Percentiles rank a stretch among this genome's conserved stretches.
These are phyloP conservation scores for Julus scandinavius DNA, from an alignment of 2,888 invertebrate species.

Conservation along the genomic window DNA sequence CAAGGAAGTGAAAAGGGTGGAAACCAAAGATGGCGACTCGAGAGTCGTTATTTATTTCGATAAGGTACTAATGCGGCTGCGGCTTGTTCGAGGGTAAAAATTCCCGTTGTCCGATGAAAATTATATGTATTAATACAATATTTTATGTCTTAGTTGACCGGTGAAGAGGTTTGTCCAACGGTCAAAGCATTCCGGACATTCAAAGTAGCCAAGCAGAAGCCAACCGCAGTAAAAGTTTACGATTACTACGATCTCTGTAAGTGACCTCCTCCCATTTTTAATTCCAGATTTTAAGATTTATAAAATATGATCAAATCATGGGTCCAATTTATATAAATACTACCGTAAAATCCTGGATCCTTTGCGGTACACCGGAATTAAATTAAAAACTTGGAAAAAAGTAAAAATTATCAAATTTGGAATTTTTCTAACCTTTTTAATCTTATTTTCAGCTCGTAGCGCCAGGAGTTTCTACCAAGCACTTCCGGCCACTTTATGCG, in stretches of 20 bases:
- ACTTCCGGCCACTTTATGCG: conserved; percentile 77
- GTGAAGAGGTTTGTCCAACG: conserved; percentile 80
- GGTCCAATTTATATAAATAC: too few relatives aligned
- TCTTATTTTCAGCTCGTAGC: conserved; percentile 55
- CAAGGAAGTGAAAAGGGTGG: conserved; percentile 72
- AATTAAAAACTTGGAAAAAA: too few relatives aligned
- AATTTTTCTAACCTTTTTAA: neutral
- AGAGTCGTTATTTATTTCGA: conserved; percentile 79
- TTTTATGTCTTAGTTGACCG: conserved; percentile 60
- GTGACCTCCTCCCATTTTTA: too few relatives aligned
- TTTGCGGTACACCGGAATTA: too few relatives aligned
- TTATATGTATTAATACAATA: neutral
- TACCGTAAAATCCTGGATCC: too few relatives aligned
- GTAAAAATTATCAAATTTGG: too few relatives aligned
- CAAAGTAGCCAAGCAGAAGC: conserved; percentile 85
- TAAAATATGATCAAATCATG: too few relatives aligned
- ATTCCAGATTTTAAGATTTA: too few relatives aligned
- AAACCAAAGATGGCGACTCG: conserved; percentile 76
- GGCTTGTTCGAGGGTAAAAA: neutral
- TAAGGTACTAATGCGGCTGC: conserved; percentile 67
- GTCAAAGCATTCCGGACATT: conserved; percentile 84
- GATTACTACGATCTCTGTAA: conserved; percentile 94
- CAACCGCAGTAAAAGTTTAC: conserved; percentile 84
- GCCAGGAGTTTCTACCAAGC: conserved; percentile 76
- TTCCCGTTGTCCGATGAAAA: neutral